These are phyloP conservation scores for Troides oblongomaculatus DNA, from an alignment of 2,888 invertebrate species.

Conservation along the genomic window DNA sequence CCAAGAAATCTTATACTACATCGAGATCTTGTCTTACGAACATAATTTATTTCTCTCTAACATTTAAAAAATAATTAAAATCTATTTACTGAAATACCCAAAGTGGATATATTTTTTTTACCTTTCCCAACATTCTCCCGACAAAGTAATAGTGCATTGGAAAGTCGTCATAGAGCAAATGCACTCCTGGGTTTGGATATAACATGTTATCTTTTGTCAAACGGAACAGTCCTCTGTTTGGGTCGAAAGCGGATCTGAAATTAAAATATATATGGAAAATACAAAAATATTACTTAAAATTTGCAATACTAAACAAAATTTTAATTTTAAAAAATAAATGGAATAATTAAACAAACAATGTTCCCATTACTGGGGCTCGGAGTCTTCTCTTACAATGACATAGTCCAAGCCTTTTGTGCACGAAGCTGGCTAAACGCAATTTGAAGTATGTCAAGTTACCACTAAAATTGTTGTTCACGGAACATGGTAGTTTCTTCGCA, in stretches of 20 bases:
- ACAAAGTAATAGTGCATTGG: conserved; percentile 96
- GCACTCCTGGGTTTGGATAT: conserved; percentile 97
- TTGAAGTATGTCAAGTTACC: too few relatives aligned
- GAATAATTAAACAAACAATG: too few relatives aligned
- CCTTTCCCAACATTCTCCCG: conserved; percentile 96
- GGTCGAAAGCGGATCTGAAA: conserved; percentile 92
- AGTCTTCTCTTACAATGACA: too few relatives aligned
- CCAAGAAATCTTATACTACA: too few relatives aligned
- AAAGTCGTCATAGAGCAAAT: conserved; percentile 91
- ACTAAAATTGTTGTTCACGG: too few relatives aligned
- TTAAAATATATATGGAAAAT: not conserved
- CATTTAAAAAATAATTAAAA: not conserved
- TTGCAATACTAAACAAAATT: not conserved
- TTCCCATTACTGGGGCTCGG: too few relatives aligned
- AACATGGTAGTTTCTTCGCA: too few relatives aligned
- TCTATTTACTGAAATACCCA: not conserved
- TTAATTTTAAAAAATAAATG: not conserved
- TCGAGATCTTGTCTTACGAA: too few relatives aligned
- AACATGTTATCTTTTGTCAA: conserved; percentile 94
- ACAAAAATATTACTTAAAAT: not conserved
- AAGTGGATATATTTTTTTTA: conserved; percentile 47
- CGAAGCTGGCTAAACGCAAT: too few relatives aligned
- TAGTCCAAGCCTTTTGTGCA: too few relatives aligned
- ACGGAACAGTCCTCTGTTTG: conserved; percentile 95
- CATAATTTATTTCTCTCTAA: too few relatives aligned